These are phyloP conservation scores for Podargus strigoides DNA, from an alignment of 2,797 vertebrate species.

Conservation along the genomic window DNA sequence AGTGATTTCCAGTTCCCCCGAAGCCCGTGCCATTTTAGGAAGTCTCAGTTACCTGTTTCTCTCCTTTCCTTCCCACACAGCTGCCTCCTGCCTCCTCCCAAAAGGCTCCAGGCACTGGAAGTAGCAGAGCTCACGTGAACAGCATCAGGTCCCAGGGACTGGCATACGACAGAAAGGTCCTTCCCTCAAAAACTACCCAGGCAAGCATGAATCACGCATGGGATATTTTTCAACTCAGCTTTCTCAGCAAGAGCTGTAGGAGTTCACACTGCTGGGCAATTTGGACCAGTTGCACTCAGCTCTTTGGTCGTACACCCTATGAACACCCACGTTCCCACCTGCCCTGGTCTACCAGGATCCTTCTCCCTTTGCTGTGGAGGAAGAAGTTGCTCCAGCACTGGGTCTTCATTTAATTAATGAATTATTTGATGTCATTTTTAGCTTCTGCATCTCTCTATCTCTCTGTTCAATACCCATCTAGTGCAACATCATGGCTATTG, in stretches of 20 bases:
- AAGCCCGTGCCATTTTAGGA: not conserved
- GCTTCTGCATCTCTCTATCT: not conserved
- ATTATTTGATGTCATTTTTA: not conserved
- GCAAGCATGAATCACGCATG: fast-evolving
- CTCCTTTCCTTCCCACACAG: not conserved
- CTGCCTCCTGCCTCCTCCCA: not conserved
- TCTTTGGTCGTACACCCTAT: not conserved
- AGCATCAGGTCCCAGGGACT: not conserved
- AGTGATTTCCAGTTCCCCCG: not conserved
- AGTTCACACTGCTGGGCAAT: not conserved
- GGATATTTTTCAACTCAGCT: not conserved
- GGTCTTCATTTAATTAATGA: not conserved
- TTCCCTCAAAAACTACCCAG: not conserved
- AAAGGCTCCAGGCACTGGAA: not conserved
- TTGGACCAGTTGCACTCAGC: fast-evolving
- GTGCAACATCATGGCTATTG: not conserved
- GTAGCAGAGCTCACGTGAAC: not conserved
- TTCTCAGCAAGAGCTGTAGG: not conserved
- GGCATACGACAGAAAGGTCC: fast-evolving
- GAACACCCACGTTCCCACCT: not conserved
- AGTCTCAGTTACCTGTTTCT: not conserved
- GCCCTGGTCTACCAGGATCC: fast-evolving
- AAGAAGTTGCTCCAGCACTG: not conserved
- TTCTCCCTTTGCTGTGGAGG: not conserved
- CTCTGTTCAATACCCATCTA: not conserved